Conservation (phyloP, 2,113 vertebrate species). For the Dasyornis broadbenti region DNA sequence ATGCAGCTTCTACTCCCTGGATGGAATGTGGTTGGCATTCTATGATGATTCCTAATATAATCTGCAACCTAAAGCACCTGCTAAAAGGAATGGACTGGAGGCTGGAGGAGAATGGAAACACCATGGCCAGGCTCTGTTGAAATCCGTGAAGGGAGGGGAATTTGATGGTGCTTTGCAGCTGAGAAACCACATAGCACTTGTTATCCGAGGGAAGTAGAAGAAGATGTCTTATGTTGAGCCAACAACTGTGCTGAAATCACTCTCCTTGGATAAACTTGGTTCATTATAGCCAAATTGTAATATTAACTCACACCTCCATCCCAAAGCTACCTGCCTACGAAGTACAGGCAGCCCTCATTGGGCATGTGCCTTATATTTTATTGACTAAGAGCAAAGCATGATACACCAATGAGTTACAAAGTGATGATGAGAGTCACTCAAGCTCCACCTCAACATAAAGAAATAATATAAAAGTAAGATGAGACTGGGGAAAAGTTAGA, state of each 20-base stretch:
- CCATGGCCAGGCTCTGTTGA: not conserved
- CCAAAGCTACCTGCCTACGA: not conserved
- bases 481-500: not conserved
- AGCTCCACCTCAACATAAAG: not conserved
- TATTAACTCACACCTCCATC: not conserved
- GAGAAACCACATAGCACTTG: fast-evolving
- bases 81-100: not conserved
- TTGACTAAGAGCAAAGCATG: fast-evolving
- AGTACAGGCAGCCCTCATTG: fast-evolving
- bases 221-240: not conserved
- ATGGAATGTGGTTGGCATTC: not conserved
- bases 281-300: not conserved
- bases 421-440: not conserved
- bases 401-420: not conserved
- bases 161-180: fast-evolving
- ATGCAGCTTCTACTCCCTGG: not conserved
- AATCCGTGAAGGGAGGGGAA: not conserved
- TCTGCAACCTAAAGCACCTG: not conserved
- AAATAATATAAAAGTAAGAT: not conserved
- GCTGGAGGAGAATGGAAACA: not conserved
- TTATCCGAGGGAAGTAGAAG: not conserved
- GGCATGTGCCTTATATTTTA: not conserved
- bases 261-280: not conserved
- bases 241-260: not conserved
- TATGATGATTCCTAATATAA: not conserved